Conservation (phyloP, 2,888 invertebrate genomes). For the Criorhina ranunculi region DNA sequence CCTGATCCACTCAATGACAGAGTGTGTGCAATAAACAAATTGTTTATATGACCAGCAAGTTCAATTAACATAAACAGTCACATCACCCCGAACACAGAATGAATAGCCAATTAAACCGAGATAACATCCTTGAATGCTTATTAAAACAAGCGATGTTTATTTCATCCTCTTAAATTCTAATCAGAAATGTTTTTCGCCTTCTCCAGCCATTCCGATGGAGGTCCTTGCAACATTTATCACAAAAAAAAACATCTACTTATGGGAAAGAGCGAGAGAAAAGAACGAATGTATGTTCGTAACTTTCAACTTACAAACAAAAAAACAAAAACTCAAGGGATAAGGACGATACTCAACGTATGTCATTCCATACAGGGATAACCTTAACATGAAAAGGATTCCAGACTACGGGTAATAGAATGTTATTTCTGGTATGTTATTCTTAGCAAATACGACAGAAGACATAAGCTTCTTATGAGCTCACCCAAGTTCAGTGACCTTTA, state of each 20-base stretch:
- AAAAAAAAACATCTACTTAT: slow-evolving; percentile 29
- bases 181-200: slow-evolving; percentile 45
- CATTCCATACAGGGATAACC: slow-evolving; percentile 56
- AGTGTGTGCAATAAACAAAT: slow-evolving; percentile 16
- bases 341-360: slow-evolving; percentile 24
- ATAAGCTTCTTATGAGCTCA: slow-evolving; percentile 73
- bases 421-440: slow-evolving; percentile 59
- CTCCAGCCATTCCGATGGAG: slow-evolving; percentile 4
- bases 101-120: slow-evolving; percentile 72
- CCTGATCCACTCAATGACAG: background rate
- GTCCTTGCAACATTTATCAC: slow-evolving; percentile 43
- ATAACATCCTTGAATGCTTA: slow-evolving; percentile 72
- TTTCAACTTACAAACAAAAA: slow-evolving; percentile 19
- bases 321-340: slow-evolving; percentile 66
- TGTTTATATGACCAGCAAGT: slow-evolving; percentile 29
- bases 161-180: slow-evolving; percentile 71
- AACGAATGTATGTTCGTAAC: slow-evolving; percentile 24
- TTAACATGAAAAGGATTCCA: slow-evolving; percentile 64
- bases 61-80: slow-evolving; percentile 42
- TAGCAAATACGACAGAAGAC: slow-evolving; percentile 67
- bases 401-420: slow-evolving; percentile 20
- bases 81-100: slow-evolving; percentile 19
- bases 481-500: slow-evolving; percentile 68
- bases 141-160: slow-evolving; percentile 73
- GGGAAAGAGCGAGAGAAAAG: slow-evolving; percentile 18